phyloP scores from a whole-genome alignment of 1,140 invertebrate species.

The Drosophila gunungcola region DNA sequence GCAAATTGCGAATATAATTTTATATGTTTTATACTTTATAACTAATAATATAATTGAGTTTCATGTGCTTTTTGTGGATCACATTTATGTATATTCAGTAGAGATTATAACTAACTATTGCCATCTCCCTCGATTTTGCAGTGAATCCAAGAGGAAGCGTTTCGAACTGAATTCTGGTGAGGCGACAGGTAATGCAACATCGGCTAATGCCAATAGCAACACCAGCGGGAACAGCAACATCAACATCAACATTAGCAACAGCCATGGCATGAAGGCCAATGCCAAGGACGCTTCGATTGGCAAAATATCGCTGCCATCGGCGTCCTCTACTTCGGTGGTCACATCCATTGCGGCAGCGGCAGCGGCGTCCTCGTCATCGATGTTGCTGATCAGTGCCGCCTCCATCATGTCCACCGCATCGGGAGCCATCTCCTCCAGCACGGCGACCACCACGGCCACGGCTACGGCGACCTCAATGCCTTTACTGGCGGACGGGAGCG shows the following conservation, averaged over 20 bases:
- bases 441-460: constrained; percentile 40
- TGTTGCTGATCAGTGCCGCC: constrained; percentile 43
- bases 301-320: constrained; percentile 21
- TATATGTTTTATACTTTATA: no score
- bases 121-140: constrained; percentile 36
- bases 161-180: constrained; percentile 54
- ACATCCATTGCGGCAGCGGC: constrained; percentile 55
- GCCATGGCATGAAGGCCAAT: constrained; percentile 38
- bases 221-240: constrained; percentile 19
- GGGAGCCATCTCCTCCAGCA: constrained; percentile 10
- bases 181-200: constrained; percentile 2
- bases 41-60: background rate
- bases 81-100: background rate
- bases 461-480: constrained; percentile 19
- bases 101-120: constrained; percentile 3
- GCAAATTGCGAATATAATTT: no score
- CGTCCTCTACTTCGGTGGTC: constrained; percentile 46
- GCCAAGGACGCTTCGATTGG: constrained; percentile 37
- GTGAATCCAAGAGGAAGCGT: constrained; percentile 82
- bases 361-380: constrained; percentile 31
- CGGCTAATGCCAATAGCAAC: constrained; percentile 22
- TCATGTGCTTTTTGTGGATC: background rate
- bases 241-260: constrained; percentile 23
- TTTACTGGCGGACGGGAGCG: constrained; percentile 23
- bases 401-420: constrained; percentile 40